Conservation (phyloP, 1,140 invertebrate species). For the Drosophila equinoxialis region DNA sequence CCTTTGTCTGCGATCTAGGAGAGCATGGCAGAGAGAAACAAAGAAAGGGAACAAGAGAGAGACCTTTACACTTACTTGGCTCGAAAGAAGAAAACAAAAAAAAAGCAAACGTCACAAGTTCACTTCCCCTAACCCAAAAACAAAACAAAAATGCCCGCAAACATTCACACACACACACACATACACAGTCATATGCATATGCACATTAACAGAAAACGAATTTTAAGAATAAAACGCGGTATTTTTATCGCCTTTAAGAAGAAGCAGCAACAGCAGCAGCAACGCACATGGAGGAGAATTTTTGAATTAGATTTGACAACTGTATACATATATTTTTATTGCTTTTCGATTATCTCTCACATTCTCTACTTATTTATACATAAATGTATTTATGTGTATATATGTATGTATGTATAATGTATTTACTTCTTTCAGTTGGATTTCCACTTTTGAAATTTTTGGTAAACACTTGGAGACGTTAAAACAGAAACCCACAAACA, state of each 20-base stretch:
- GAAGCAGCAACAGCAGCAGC: neutral
- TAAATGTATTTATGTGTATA: no score
- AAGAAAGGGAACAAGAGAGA: neutral
- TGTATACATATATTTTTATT: neutral
- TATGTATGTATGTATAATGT: neutral
- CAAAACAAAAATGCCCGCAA: conserved; percentile 8
- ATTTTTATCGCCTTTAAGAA: conserved; percentile 22
- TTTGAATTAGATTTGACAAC: conserved; percentile 13
- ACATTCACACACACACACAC: conserved; percentile 1
- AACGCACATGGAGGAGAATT: conserved; percentile 22
- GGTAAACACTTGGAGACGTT: conserved; percentile 16
- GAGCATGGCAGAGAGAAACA: neutral
- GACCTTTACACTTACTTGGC: conserved; percentile 12
- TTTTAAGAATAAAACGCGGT: conserved; percentile 12
- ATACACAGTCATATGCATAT: neutral
- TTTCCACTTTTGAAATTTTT: conserved; percentile 11
- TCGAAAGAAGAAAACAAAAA: conserved; percentile 2
- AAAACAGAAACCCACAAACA: neutral
- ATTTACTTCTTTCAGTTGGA: conserved; percentile 23
- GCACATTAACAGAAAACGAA: conserved; percentile 1
- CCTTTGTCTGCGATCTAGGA: conserved; percentile 13
- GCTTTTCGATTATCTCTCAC: conserved; percentile 9
- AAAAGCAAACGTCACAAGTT: conserved; percentile 43
- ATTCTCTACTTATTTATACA: no score
- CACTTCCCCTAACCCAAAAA: conserved; percentile 37